Evolutionary conservation across 2,797 vertebrate species (phyloP).

Genomic region (Spinus olivaceus): DNA sequence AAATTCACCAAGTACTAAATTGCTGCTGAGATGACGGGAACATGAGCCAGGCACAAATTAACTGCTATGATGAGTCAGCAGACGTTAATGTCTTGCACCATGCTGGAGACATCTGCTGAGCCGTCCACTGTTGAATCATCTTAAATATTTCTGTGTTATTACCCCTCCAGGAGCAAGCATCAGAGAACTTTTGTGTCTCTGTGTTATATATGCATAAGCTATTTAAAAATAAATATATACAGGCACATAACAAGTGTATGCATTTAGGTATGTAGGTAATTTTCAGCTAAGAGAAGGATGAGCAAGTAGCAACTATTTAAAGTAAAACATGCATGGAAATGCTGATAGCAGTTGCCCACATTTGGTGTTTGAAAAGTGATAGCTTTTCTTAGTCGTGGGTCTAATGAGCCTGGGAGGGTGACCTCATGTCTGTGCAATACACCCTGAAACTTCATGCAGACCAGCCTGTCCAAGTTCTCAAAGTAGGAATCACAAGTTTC

Average conservation of each 20-base stretch:
- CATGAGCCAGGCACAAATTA: constrained; percentile 58
- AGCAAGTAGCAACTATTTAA: constrained; percentile 58
- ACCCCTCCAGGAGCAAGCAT: constrained; percentile 35
- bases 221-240: constrained; percentile 61
- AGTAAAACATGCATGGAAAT: constrained; percentile 56
- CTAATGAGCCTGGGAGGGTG: neutral
- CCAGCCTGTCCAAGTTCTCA: neutral
- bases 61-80: constrained; percentile 56
- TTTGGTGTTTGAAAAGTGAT: constrained; percentile 13
- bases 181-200: constrained; percentile 24
- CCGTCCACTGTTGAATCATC: constrained; percentile 59
- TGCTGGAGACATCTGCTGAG: constrained; percentile 55
- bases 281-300: constrained; percentile 28
- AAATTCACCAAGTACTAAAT: constrained; percentile 61
- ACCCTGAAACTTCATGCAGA: neutral
- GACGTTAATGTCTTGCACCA: constrained; percentile 28
- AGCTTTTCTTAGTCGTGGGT: neutral
- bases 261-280: constrained; percentile 53
- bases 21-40: constrained; percentile 63
- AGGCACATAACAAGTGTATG: constrained; percentile 44
- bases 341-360: constrained; percentile 43
- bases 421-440: neutral
- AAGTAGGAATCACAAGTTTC: neutral
- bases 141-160: constrained; percentile 46
- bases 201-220: constrained; percentile 53